Base-by-base conservation (phyloP, 2,888 invertebrate species). In the Romanomermis culicivorax region DNA sequence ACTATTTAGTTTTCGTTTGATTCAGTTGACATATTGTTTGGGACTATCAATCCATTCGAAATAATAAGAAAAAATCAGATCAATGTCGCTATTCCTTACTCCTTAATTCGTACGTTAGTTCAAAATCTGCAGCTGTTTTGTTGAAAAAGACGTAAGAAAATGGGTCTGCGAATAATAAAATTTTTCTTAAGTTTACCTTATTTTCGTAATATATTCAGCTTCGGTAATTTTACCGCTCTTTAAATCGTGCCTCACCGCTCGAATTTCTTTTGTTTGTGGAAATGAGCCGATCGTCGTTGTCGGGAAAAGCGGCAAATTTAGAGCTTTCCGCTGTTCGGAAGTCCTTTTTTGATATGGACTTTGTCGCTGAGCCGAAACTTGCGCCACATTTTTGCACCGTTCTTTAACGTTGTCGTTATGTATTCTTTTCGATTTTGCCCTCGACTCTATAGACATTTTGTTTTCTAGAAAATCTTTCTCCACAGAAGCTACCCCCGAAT, bases 251-350 rank as follows among this genome's bases (percentile, higher is more conserved):
- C 56, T 45, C 24, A 30, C 29, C n/a, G 50, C 23, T 43, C 56
- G 56, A n/a, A 56, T 50, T 29, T 47, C 36, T 20, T 36, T 50
- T 42, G 55, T 56, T 49, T 56, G 56, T 36, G 56, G 56, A 50
- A 56, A 56, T 29, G 56, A 56, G 2, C 56, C 56, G 42, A 56
- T 56, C 14, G 56, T 56, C 3, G 56, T 54, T 30, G 56, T 56
- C 29, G 56, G 56, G 14, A 56, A 30, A 17, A 45, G 26, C 36
- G 56, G 56, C 50, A 56, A 49, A 14, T 54, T n/a, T 23, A 56
- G 50, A 7, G 36, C 36, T 11, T 7, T 17, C 11, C 36, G 36
- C 17, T 36, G 36, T 17, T 36, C 17, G 11, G 36, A 36, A 36
- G 36, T 17, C 36, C 36, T 36, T 7, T 36, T 36, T 36, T 17